Base-by-base conservation (phyloP, 2,113 vertebrate species). In the Periophthalmodon schlosseri region DNA sequence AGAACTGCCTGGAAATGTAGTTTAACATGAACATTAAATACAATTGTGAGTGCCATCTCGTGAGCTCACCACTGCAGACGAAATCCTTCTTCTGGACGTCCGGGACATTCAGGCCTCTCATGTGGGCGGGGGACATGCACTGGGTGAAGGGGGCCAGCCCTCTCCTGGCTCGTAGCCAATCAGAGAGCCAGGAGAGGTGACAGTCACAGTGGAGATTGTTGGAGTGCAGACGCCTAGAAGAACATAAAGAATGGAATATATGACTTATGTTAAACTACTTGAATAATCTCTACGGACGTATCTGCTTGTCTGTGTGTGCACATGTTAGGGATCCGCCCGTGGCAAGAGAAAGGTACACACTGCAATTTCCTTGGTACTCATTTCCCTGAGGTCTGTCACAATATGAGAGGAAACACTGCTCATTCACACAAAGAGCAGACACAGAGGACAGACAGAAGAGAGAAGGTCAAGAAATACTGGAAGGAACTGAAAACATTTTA, bases 61-160 rank as follows among this genome's bases (percentile, higher is more conserved):
- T 75, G 3, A 60, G 74, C 79, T 91, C 92, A 99, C 98, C 98
- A 80, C 94, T 91, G 86, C 98, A 99, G 84, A 96, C 77, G 28
- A 97, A 99, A 72, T 99, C 97, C 84, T 98, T 99, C 90, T 99
- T 99, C 92, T 96, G 97, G 80, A 98, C 97, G 69, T 99, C 97
- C 0, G 96, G 96, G 73, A 99, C 96, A 0, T 96, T 98, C 83
- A 98, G 97, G 58, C 97, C 98, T 46, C 98, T 93, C 93, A 99
- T 95, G 89, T 95, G 93, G 78, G 96, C 95, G 0, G 98, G 98
- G 16, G 95, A 95, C 95, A 98, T 96, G 92, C 98, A 99, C 83
- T 99, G 97, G 8, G 98, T 99, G 91, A 99, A 99, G 84, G 97
- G 98, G 70, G 97, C 98, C 69, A 99, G 85, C 0, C 95, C 94